Evolutionary conservation across 2,797 vertebrate genomes (phyloP).

Genomic region (Staurois parvus): DNA sequence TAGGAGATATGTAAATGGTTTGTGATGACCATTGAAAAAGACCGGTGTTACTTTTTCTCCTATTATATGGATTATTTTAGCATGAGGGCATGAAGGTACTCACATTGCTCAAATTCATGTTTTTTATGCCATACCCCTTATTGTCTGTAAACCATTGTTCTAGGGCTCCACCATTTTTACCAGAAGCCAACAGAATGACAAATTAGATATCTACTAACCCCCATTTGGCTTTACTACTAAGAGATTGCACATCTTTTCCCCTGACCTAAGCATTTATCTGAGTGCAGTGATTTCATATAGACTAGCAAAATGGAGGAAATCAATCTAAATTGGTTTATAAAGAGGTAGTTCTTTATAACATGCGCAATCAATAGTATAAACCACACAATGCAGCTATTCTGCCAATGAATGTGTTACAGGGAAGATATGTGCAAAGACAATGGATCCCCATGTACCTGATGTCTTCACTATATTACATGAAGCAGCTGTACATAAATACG

Average conservation of each 20-base stretch:
- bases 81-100: too few species aligned
- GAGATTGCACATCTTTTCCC: neutral
- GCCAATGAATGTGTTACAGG: neutral
- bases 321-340: neutral
- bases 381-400: neutral
- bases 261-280: neutral
- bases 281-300: neutral
- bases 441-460: neutral
- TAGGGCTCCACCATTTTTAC: too few species aligned
- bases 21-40: too few species aligned
- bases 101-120: too few species aligned
- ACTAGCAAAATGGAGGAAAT: neutral
- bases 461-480: too few species aligned
- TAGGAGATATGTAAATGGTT: too few species aligned
- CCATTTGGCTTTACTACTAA: neutral
- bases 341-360: neutral
- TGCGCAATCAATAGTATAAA: neutral
- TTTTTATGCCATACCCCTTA: too few species aligned
- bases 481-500: too few species aligned
- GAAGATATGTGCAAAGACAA: neutral
- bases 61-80: too few species aligned
- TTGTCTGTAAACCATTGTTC: neutral
- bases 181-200: neutral
- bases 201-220: neutral
- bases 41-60: too few species aligned